Conservation (phyloP, 2,888 invertebrate species). For the Sphinx pinastri region DNA sequence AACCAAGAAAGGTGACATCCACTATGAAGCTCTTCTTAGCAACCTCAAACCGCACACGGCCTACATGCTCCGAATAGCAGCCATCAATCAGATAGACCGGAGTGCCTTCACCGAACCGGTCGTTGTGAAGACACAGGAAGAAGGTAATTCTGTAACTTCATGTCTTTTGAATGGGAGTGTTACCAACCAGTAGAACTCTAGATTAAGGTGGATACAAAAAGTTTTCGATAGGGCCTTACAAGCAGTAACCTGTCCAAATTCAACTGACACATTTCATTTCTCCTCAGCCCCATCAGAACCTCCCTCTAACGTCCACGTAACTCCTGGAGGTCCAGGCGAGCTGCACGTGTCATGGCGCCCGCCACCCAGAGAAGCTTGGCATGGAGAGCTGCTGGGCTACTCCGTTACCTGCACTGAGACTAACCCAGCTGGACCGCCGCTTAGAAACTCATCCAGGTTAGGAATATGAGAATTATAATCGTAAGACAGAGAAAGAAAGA, state of each 20-base stretch:
- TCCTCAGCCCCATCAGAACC: slow-evolving; percentile 87
- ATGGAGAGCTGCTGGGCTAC: slow-evolving; percentile 90
- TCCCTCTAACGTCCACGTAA: slow-evolving; percentile 86
- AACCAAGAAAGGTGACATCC: slow-evolving; percentile 74
- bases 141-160: slow-evolving; percentile 79
- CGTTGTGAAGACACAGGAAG: slow-evolving; percentile 92
- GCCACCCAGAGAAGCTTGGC: slow-evolving; percentile 88
- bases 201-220: no score
- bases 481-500: no score
- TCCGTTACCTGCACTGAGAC: slow-evolving; percentile 88
- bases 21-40: slow-evolving; percentile 75
- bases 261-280: no score
- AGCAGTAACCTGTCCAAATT: no score
- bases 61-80: slow-evolving; percentile 92
- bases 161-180: no score
- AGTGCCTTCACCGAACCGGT: slow-evolving; percentile 90
- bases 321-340: slow-evolving; percentile 88
- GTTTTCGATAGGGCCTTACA: no score
- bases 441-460: slow-evolving; percentile 67
- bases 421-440: slow-evolving; percentile 68
- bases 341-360: slow-evolving; percentile 90
- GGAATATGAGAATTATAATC: not conserved
- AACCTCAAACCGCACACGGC: slow-evolving; percentile 90
- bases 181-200: no score
- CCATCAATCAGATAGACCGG: slow-evolving; percentile 92